Percentiles rank a stretch among this genome's conserved stretches.
Evolutionary conservation across 1,140 invertebrate genomes (phyloP).

Genomic region (Pseudomyrmex sp.): DNA sequence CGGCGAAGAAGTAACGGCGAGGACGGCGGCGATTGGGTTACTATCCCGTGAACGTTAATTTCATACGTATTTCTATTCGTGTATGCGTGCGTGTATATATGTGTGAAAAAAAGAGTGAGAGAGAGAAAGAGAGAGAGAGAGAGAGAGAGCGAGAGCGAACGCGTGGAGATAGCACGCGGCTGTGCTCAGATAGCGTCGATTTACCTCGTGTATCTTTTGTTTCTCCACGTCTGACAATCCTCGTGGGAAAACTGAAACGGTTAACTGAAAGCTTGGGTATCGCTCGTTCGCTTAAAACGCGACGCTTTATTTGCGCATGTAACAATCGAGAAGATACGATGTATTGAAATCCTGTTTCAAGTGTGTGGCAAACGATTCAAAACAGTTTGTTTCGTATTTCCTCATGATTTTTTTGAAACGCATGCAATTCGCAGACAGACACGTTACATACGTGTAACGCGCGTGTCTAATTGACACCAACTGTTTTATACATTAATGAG

Average conservation of each 20-base stretch:
- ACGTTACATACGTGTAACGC: too few relatives aligned
- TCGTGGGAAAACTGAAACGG: constrained; percentile 34
- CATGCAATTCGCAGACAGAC: too few relatives aligned
- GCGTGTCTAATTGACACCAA: too few relatives aligned
- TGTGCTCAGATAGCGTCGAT: constrained; percentile 18
- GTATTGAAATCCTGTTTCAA: constrained; percentile 32
- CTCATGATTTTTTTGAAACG: too few relatives aligned
- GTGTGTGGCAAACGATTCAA: background rate
- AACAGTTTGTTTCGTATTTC: too few relatives aligned
- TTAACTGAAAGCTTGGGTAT: constrained; percentile 34
- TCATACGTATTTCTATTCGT: constrained; percentile 42
- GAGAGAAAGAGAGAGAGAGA: too few relatives aligned
- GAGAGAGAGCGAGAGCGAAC: too few relatives aligned
- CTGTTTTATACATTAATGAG: too few relatives aligned
- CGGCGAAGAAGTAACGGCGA: constrained; percentile 32
- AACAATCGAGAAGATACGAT: constrained; percentile 19
- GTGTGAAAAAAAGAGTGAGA: too few relatives aligned
- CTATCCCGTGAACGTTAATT: constrained; percentile 39
- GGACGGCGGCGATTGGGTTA: constrained; percentile 46
- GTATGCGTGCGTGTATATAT: background rate
- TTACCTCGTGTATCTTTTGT: constrained; percentile 12
- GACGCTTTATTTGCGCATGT: constrained; percentile 4
- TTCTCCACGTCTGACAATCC: constrained; percentile 31
- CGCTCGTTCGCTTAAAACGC: constrained; percentile 8
- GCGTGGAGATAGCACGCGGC: background rate